Conservation (phyloP, 2,113 vertebrate species). For the Chionodraco myersi region DNA sequence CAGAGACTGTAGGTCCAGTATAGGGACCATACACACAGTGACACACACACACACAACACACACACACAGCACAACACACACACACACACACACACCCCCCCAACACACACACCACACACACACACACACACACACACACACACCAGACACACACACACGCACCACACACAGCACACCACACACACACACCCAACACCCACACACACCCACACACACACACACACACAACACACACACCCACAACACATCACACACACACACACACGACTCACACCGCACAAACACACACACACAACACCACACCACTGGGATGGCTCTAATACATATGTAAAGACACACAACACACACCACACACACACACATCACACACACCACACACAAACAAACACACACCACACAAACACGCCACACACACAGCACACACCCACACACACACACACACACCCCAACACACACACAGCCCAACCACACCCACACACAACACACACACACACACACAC, state of each 20-base stretch:
- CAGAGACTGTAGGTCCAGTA: too few species aligned
- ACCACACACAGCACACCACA: too few species aligned
- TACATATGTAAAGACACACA: too few species aligned
- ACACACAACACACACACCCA: too few species aligned
- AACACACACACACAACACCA: constrained; percentile 2
- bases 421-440: too few species aligned
- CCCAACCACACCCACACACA: constrained; percentile 56
- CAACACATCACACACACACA: constrained; percentile 29
- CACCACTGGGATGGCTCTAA: too few species aligned
- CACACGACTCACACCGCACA: not conserved
- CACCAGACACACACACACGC: constrained; percentile 48
- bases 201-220: too few species aligned
- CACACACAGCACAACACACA: constrained; percentile 18
- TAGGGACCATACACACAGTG: not conserved
- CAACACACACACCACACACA: too few species aligned
- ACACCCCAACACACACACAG: constrained; percentile 20
- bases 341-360: constrained; percentile 42
- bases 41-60: constrained; percentile 18
- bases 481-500: constrained; percentile 26
- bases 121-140: constrained; percentile 14
- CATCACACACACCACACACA: constrained; percentile 38
- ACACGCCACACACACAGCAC: constrained; percentile 8
- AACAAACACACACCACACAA: constrained; percentile 7
- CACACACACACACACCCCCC: too few species aligned
- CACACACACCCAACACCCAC: too few species aligned